Conservation (phyloP, 2,113 vertebrate species). For the Podarcis cretensis region DNA sequence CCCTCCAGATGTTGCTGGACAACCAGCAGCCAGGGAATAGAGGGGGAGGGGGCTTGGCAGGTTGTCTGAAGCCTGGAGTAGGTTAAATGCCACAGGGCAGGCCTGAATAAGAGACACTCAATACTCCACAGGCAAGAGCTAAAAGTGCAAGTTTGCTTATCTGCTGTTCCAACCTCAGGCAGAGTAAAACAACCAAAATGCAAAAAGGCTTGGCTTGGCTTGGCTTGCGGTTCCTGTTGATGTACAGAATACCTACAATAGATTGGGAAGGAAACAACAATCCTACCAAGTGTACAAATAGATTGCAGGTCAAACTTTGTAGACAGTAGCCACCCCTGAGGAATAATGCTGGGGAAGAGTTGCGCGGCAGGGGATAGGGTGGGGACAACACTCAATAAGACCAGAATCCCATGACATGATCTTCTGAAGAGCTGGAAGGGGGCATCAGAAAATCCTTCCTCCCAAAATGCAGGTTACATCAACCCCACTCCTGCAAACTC, state of each 20-base stretch:
- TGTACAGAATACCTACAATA: not conserved
- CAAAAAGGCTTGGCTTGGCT: too few species aligned
- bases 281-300: not conserved
- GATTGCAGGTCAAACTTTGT: not conserved
- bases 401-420: not conserved
- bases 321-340: constrained; percentile 25
- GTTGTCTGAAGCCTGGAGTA: too few species aligned
- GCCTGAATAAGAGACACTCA: too few species aligned
- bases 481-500: not conserved
- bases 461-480: not conserved
- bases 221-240: too few species aligned
- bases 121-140: not conserved
- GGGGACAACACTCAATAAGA: not conserved
- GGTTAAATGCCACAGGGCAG: not conserved
- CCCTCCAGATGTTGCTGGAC: too few species aligned
- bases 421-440: constrained; percentile 1
- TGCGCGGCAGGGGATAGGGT: not conserved
- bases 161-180: not conserved
- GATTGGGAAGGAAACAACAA: constrained; percentile 4
- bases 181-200: not conserved
- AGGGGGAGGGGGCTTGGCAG: not conserved
- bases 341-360: not conserved
- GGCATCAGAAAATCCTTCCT: not conserved
- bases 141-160: not conserved
- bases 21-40: not conserved